Percentiles rank a stretch among this genome's conserved stretches.
phyloP scores from a whole-genome alignment of 2,113 vertebrate genomes.

The Turdus rufiventris region DNA sequence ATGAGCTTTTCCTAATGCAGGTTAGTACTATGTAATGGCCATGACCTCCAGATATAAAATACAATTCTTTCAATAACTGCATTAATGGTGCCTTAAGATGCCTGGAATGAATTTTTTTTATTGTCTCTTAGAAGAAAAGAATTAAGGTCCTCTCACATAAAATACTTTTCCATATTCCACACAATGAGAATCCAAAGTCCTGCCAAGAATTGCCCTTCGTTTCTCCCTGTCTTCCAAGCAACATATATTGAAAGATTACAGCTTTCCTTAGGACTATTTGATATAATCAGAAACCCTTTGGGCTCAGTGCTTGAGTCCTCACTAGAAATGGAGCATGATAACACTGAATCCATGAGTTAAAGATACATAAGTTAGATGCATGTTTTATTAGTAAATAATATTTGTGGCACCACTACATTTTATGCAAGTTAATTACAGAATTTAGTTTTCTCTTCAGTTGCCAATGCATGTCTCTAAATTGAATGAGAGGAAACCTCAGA shows the following conservation, averaged over 20 bases:
- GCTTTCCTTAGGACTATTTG: not conserved
- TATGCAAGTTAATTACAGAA: not conserved
- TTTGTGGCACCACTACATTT: not conserved
- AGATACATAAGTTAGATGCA: not conserved
- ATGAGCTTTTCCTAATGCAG: not conserved
- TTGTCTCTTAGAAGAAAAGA: not conserved
- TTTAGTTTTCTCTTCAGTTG: not conserved
- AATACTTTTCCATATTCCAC: not conserved
- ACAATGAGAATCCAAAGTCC: not conserved
- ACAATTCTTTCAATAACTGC: not conserved
- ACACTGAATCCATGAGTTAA: not conserved
- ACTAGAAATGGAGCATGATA: not conserved
- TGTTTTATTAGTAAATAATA: not conserved
- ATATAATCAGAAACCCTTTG: not conserved
- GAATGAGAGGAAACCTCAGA: not conserved
- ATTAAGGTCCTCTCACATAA: not conserved
- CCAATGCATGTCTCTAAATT: not conserved
- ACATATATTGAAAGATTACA: not conserved
- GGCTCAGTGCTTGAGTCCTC: not conserved
- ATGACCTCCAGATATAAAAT: not conserved
- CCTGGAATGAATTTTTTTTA: not conserved
- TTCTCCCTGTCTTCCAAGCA: not conserved
- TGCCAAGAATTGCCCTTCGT: not conserved
- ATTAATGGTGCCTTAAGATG: not conserved
- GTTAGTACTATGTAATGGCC: not conserved